Conservation (phyloP, 2,888 invertebrate genomes). For the Nomada ferruginata region DNA sequence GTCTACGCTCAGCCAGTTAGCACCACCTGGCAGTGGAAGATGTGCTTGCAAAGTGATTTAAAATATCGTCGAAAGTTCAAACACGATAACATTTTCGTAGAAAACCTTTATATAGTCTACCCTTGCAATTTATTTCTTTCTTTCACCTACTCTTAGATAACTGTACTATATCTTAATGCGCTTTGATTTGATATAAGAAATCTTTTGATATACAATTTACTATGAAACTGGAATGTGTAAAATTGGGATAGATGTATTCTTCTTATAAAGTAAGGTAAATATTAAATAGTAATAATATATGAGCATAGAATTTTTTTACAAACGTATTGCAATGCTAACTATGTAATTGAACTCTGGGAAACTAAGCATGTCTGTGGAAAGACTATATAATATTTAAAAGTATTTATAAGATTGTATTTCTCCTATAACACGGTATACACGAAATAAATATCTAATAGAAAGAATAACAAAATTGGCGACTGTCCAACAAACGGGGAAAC, state of each 20-base stretch:
- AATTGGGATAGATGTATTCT: background rate
- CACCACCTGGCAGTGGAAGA: conserved; percentile 67
- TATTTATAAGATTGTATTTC: too few species aligned
- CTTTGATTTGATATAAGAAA: background rate
- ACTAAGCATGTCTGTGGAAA: too few species aligned
- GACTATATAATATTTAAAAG: too few species aligned
- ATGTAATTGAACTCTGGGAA: too few species aligned
- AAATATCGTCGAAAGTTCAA: conserved; percentile 60
- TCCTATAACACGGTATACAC: too few species aligned
- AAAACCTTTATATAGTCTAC: background rate
- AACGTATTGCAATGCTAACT: too few species aligned
- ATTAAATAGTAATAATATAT: too few species aligned
- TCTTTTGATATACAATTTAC: background rate
- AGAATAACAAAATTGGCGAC: background rate
- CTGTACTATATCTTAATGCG: background rate
- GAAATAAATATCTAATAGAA: background rate
- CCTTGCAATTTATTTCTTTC: background rate
- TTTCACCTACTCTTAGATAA: background rate
- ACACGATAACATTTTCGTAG: background rate
- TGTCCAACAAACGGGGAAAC: too few species aligned
- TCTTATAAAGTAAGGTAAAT: too few species aligned
- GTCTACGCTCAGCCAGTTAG: conserved; percentile 60
- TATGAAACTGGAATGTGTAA: background rate
- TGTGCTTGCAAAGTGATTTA: conserved; percentile 58
- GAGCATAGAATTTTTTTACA: too few species aligned